Conservation (phyloP, 2,888 invertebrate species). For the Drosophila subquinaria region DNA sequence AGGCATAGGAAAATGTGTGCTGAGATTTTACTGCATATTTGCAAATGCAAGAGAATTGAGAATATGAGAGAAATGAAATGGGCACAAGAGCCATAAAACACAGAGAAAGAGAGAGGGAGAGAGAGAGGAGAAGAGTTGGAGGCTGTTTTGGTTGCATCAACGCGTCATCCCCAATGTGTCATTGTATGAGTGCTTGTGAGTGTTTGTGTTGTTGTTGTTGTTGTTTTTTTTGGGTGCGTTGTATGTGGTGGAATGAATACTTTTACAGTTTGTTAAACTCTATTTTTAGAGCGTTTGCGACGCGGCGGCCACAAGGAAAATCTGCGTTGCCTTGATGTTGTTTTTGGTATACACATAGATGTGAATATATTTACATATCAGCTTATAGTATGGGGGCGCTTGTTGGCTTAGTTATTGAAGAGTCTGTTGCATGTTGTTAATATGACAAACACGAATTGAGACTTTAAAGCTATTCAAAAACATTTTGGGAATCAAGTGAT, state of each 20-base stretch:
- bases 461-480: constrained; percentile 44
- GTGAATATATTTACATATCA: constrained; percentile 31
- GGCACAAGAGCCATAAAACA: constrained; percentile 41
- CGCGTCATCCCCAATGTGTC: constrained; percentile 61
- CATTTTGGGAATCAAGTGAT: constrained; percentile 48
- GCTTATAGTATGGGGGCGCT: constrained; percentile 59
- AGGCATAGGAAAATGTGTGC: constrained; percentile 61
- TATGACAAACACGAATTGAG: constrained; percentile 68
- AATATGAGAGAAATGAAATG: constrained; percentile 48
- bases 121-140: constrained; percentile 14
- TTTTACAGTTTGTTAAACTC: constrained; percentile 80
- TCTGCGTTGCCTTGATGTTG: constrained; percentile 53
- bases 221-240: constrained; percentile 54
- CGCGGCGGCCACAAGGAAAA: constrained; percentile 70
- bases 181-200: constrained; percentile 30
- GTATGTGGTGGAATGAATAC: constrained; percentile 77
- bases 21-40: constrained; percentile 62
- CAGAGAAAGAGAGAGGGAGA: constrained; percentile 18
- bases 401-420: constrained; percentile 66
- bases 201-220: neutral
- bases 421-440: constrained; percentile 55
- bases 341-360: constrained; percentile 28
- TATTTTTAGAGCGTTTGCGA: constrained; percentile 74
- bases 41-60: constrained; percentile 59
- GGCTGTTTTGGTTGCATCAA: constrained; percentile 53